These are phyloP conservation scores for Gobio gobio DNA, from an alignment of 2,113 vertebrate species.

Conservation along the genomic window DNA sequence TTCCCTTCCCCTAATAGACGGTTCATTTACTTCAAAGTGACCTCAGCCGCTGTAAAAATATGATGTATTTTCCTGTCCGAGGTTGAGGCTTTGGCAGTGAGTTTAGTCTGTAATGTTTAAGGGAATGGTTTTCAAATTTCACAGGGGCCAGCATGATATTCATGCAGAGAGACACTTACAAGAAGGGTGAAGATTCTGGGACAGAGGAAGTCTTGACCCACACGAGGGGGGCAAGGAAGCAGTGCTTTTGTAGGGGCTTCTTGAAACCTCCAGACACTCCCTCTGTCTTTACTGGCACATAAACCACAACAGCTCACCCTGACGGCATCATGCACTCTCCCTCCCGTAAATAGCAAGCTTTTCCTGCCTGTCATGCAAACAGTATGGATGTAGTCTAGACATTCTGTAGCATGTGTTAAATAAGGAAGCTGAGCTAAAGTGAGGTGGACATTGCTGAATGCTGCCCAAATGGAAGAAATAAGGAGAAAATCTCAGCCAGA, in stretches of 20 bases:
- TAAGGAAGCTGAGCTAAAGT: constrained; percentile 16
- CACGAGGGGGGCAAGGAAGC: not conserved
- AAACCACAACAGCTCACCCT: constrained; percentile 38
- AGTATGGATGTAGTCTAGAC: constrained; percentile 54
- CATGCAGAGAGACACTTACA: constrained; percentile 2
- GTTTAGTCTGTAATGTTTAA: constrained; percentile 49
- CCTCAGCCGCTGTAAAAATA: constrained; percentile 52
- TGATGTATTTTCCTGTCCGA: constrained; percentile 57
- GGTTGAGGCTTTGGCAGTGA: constrained; percentile 47
- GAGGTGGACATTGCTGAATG: constrained; percentile 12
- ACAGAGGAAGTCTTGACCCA: not conserved
- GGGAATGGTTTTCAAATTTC: constrained; percentile 48
- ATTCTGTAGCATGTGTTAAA: constrained; percentile 23
- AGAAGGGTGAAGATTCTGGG: not conserved
- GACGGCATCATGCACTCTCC: constrained; percentile 44
- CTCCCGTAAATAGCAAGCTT: constrained; percentile 43
- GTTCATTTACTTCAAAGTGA: constrained; percentile 54
- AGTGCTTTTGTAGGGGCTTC: not conserved
- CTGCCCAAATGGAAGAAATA: constrained; percentile 18
- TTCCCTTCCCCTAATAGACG: constrained; percentile 50
- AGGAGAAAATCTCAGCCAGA: constrained; percentile 34
- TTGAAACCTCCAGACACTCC: constrained; percentile 41
- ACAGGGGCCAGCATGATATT: constrained; percentile 25
- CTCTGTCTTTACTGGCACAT: constrained; percentile 40
- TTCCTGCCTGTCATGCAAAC: constrained; percentile 49